A percentile compares a stretch with the other conserved stretches of the same genome.
Evolutionary conservation across 1,140 invertebrate genomes (phyloP).

Genomic region (Drosophila novamexicana): DNA sequence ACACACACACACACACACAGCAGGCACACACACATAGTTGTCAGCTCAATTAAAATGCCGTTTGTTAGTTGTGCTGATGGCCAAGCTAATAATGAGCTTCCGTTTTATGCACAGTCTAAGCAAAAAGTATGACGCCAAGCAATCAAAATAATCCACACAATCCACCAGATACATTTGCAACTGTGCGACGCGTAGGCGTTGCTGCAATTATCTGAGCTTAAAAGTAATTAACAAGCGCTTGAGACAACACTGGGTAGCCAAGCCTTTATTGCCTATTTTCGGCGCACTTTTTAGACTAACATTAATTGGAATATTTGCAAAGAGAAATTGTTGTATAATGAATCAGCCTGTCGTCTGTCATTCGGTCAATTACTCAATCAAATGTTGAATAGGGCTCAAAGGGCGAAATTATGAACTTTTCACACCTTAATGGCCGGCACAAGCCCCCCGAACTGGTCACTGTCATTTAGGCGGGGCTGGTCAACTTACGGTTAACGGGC

Average conservation of each 20-base stretch:
- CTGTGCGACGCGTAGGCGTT: constrained; percentile 29
- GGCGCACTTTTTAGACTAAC: constrained; percentile 1
- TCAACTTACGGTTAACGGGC: constrained; percentile 28
- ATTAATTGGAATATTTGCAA: background rate
- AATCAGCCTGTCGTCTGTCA: constrained; percentile 7
- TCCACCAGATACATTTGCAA: constrained; percentile 33
- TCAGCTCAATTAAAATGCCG: constrained; percentile 71
- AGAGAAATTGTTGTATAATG: background rate
- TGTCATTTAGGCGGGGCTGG: constrained; percentile 21
- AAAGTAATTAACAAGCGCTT: constrained; percentile 32
- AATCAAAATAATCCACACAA: constrained; percentile 44
- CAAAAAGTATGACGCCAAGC: constrained; percentile 72
- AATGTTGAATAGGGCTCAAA: constrained; percentile 19
- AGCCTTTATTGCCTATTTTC: constrained; percentile 12
- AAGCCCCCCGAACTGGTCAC: constrained; percentile 9
- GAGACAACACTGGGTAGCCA: background rate
- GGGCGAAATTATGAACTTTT: constrained; percentile 55
- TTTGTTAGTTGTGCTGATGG: constrained; percentile 53
- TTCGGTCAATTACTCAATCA: constrained; percentile 31
- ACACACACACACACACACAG: constrained; percentile 16
- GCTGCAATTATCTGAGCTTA: constrained; percentile 13
- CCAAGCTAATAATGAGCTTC: constrained; percentile 70
- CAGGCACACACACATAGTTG: constrained; percentile 32
- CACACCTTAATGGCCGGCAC: constrained; percentile 53
- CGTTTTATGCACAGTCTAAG: constrained; percentile 45